These are phyloP conservation scores for Cynodonichthys magdalenae DNA, from an alignment of 2,797 vertebrate species.

Conservation along the genomic window DNA sequence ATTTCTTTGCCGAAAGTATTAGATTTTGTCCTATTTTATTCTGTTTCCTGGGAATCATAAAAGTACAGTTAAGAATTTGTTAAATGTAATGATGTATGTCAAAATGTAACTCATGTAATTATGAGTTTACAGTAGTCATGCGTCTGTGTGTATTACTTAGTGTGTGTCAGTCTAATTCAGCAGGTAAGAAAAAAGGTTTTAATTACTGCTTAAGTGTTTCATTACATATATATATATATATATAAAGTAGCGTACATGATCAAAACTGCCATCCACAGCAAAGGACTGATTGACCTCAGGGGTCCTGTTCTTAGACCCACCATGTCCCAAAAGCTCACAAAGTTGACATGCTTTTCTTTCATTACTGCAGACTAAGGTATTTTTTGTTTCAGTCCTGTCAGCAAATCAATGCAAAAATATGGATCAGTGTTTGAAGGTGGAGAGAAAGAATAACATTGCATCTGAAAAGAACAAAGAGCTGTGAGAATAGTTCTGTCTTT, in stretches of 20 bases:
- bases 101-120: conserved; percentile 5
- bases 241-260: conserved; percentile 24
- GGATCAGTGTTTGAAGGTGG: conserved; percentile 53
- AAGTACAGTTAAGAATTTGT: not conserved
- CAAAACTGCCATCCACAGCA: conserved; percentile 55
- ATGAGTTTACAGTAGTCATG: conserved; percentile 1
- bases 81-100: conserved; percentile 11
- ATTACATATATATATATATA: conserved; percentile 17
- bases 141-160: not conserved
- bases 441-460: conserved; percentile 56
- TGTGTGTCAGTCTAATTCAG: not conserved
- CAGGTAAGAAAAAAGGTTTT: conserved; percentile 12
- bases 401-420: conserved; percentile 83
- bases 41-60: too few species aligned
- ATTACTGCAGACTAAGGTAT: conserved; percentile 82
- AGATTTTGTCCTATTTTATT: too few species aligned
- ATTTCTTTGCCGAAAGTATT: too few species aligned
- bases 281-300: conserved; percentile 65
- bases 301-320: conserved; percentile 52
- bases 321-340: conserved; percentile 62
- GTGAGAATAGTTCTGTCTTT: conserved; percentile 23
- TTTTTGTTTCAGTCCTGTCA: conserved; percentile 83
- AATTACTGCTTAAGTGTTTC: conserved; percentile 29
- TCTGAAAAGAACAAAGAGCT: conserved; percentile 54
- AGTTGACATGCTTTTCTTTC: conserved; percentile 67